Evolutionary conservation across 2,113 vertebrate species (phyloP).

Genomic region (Planiliza haematocheilus): DNA sequence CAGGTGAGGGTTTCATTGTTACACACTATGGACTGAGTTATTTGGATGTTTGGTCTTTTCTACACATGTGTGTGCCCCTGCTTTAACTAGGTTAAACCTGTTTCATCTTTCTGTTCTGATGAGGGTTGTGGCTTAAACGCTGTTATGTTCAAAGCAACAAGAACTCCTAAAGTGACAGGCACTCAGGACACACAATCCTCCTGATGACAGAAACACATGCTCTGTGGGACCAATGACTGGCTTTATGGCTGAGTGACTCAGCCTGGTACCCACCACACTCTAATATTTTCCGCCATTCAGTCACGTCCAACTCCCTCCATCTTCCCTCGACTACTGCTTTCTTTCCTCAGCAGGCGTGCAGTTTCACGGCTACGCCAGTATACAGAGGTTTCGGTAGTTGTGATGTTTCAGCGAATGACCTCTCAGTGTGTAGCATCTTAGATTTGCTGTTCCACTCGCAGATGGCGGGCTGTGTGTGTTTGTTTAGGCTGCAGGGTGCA

Average conservation of each 20-base stretch:
- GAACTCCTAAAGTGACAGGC: constrained; percentile 54
- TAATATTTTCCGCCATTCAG: constrained; percentile 43
- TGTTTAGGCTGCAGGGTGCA: constrained; percentile 72
- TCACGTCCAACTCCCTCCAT: constrained; percentile 17
- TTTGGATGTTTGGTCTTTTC: constrained; percentile 58
- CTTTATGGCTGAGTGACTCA: constrained; percentile 65
- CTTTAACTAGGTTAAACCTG: constrained; percentile 62
- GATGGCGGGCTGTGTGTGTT: constrained; percentile 71
- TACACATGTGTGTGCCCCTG: constrained; percentile 19
- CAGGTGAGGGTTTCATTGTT: constrained; percentile 57
- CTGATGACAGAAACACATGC: constrained; percentile 81
- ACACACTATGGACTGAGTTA: constrained; percentile 26
- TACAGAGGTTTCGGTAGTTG: constrained; percentile 24
- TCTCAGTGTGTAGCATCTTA: constrained; percentile 37
- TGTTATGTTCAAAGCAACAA: constrained; percentile 65
- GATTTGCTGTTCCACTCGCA: constrained; percentile 50
- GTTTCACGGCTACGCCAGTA: neutral
- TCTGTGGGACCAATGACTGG: constrained; percentile 55
- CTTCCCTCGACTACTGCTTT: neutral
- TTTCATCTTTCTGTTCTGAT: constrained; percentile 59
- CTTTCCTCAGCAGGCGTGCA: neutral
- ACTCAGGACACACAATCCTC: constrained; percentile 60
- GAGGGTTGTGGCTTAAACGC: constrained; percentile 23
- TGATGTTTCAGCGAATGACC: constrained; percentile 28
- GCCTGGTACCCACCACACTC: constrained; percentile 48